These are phyloP conservation scores for Ancistrus triradiatus DNA, from an alignment of 2,113 vertebrate species.

Conservation along the genomic window DNA sequence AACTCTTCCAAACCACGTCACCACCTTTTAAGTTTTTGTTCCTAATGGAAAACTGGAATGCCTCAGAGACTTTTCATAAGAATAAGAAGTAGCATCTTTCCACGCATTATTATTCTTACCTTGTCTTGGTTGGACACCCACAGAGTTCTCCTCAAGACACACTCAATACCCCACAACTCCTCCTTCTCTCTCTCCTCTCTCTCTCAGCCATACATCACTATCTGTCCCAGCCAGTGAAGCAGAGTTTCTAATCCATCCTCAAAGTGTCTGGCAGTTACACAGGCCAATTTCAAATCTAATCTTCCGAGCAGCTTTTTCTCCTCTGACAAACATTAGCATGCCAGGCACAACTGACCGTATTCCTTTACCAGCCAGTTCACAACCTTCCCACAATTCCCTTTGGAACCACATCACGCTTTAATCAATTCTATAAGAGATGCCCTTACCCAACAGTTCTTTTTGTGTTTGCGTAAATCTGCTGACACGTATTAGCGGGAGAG, in stretches of 20 bases:
- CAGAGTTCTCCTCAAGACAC: too few relatives aligned
- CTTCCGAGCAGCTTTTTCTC: neutral
- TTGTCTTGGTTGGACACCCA: too few relatives aligned
- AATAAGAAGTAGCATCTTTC: too few relatives aligned
- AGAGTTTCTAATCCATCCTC: conserved; percentile 29
- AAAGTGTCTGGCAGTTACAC: conserved; percentile 20
- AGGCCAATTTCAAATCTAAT: conserved; percentile 24
- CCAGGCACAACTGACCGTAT: conserved; percentile 6
- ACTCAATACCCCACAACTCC: too few relatives aligned
- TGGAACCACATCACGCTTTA: neutral
- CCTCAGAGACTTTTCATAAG: too few relatives aligned
- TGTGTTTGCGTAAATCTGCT: neutral
- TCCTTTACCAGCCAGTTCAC: neutral
- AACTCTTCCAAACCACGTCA: too few relatives aligned
- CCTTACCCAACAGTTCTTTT: neutral
- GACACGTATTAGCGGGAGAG: neutral
- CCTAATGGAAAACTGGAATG: too few relatives aligned
- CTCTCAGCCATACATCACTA: conserved; percentile 12
- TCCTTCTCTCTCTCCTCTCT: conserved; percentile 4
- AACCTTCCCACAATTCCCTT: neutral
- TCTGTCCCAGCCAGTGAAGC: conserved; percentile 39
- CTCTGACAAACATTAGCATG: conserved; percentile 11
- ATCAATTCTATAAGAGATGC: neutral
- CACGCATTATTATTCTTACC: too few relatives aligned
- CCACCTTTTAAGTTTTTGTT: too few relatives aligned